Evolutionary conservation across 2,797 vertebrate species (phyloP), one percentile per base, ranked within the genome.

Genomic region (Poecilia wingei): DNA sequence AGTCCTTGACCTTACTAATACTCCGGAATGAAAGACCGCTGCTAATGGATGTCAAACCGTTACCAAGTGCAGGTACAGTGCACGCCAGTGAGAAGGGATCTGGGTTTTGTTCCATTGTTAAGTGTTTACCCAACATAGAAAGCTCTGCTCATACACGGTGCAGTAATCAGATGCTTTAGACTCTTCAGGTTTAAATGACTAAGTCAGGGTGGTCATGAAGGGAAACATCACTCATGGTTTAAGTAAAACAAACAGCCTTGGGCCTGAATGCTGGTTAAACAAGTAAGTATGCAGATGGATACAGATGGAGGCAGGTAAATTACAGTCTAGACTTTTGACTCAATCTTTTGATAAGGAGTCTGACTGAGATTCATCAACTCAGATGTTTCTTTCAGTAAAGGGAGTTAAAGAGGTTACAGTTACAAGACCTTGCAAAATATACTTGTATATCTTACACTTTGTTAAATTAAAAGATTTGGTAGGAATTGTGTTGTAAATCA

Each of bases 221-320:
- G 77, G 86, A 80, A 78, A 61, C 69, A 88, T 89, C 82, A 83
- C 79, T 88, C 83, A 81, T 66, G 78, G 70, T 87, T 80, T 80
- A 90, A 89, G 79, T 85, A 82, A 92, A 90, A 87, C 83, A 92
- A 90, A 90, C 77, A 84, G 77, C 43, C 47, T n/a, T 16, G 64
- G 55, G 76, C 74, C 70, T 88, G 79, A 91, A 89, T 87, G 76
- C 79, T 89, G 84, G 70, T 85, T 77, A 87, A 86, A 87, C 82
- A 86, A 83, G 74, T 82, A 86, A 83, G 74, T 82, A 75, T 79
- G 74, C 73, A 51, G 77, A 83, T 76, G 49, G 45, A 83, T 66
- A 74, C 59, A 31, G 31, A 31, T 31, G 43, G 79, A 72, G 66
- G 72, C 59, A 70, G 25, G 12, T 16, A 43, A 70, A 70, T 25